Evolutionary conservation across 2,797 vertebrate species (phyloP), one percentile per base, ranked within the genome.

Genomic region (Schizothorax lantsangensis): DNA sequence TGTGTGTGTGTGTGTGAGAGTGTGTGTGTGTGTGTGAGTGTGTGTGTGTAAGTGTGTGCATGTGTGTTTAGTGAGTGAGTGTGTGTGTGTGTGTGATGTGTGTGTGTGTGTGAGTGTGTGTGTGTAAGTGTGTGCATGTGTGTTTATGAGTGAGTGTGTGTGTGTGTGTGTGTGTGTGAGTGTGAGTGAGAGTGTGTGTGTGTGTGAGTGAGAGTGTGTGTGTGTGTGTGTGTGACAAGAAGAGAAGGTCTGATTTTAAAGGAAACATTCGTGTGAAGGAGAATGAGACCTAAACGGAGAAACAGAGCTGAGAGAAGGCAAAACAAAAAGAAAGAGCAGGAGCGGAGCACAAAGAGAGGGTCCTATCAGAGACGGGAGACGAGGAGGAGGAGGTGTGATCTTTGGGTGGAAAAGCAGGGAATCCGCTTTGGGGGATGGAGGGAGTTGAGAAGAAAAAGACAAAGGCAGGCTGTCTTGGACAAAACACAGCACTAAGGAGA

Each of bases 401-500:
- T 82, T 64, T 83, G 86, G 88, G 84, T 87, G 86, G 84, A 57
- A 54, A 81, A 83, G 90, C 91, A 94, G 91, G 90, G 92, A 91
- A 92, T 91, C 89, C 88, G 90, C 90, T 93, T 92, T 91, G 92
- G 92, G 93, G 92, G 87, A 52, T 73, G 66, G 88, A 87, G 57
- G 73, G 73, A 82, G 52, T 52, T 9, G 79, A 59, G 45, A 59
- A 79, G 36, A 64, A 45, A 79, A 83, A 81, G 43, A 68, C 72
- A 82, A 81, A 81, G 79, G n/a, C 45, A 36, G 77, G 79, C 84
- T 43, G 45, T 84, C 62, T 78, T 71, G 52, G 64, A 79, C 84
- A 30, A 80, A 73, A 81, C 19, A 79, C 75, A 52, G 49, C 14
- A 14, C 47, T 72, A 83, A 72, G 73, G 49, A 83, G 59, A 85